phyloP scores from a whole-genome alignment of 1,140 invertebrate species.

The Brachionus calyciflorus region DNA sequence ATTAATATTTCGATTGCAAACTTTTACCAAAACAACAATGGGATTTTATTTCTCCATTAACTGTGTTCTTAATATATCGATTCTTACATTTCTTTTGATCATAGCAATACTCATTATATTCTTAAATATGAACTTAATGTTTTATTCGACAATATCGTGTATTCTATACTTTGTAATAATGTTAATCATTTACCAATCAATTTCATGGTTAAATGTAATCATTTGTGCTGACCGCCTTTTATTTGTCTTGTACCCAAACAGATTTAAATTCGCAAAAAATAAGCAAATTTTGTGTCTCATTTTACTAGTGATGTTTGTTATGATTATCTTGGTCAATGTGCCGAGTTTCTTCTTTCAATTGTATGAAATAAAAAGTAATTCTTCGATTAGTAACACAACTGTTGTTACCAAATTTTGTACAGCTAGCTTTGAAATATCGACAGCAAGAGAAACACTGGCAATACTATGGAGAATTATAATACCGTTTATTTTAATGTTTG shows the following conservation, averaged over 20 bases:
- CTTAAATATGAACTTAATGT: neutral
- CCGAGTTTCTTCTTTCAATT: neutral
- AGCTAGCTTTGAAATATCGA: neutral
- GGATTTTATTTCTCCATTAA: neutral
- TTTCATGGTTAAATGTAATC: neutral
- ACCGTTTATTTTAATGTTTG: neutral
- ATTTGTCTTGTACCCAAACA: neutral
- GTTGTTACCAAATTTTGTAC: neutral
- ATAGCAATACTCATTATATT: neutral
- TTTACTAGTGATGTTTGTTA: neutral
- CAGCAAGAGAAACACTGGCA: neutral
- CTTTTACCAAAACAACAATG: neutral
- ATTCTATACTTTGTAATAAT: neutral
- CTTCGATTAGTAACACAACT: neutral
- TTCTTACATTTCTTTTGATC: neutral
- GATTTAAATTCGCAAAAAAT: conserved; percentile 4
- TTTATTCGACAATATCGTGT: neutral
- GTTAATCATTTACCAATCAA: neutral
- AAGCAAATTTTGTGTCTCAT: neutral
- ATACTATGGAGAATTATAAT: neutral
- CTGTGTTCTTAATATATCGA: neutral
- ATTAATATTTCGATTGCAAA: neutral
- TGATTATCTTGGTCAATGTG: neutral
- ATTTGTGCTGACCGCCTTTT: neutral
- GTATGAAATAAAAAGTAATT: neutral